Conservation (phyloP, 2,797 vertebrate species). For the Enoplosus armatus region DNA sequence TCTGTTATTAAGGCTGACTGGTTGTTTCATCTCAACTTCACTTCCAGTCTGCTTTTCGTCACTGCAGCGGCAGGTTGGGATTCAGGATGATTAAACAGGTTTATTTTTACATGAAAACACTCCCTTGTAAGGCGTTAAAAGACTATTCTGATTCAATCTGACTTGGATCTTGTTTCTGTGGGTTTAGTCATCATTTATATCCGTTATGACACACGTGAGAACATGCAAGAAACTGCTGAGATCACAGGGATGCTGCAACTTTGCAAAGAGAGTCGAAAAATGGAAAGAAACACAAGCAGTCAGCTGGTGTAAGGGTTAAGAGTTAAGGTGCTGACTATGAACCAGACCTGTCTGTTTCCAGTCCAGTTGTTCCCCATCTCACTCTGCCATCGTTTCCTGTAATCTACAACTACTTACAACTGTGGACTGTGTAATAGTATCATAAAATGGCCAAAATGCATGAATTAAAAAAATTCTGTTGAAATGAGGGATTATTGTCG, state of each 20-base stretch:
- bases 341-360: neutral
- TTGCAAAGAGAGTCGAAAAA: neutral
- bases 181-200: neutral
- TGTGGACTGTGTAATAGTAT: neutral
- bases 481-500: no score
- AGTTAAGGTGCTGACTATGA: neutral
- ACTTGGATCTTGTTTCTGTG: neutral
- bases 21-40: neutral
- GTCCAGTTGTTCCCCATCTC: neutral
- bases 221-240: neutral
- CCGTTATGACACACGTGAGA: neutral
- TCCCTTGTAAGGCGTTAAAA: neutral
- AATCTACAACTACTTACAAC: neutral
- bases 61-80: neutral
- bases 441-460: no score
- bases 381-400: neutral
- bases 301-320: no score
- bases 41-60: neutral
- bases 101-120: neutral
- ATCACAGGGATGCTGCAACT: neutral
- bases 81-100: neutral
- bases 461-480: no score
- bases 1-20: neutral
- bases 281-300: neutral
- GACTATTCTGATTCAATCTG: neutral